Base-by-base conservation (phyloP, 2,797 vertebrate genomes). In the Microtus californicus region DNA sequence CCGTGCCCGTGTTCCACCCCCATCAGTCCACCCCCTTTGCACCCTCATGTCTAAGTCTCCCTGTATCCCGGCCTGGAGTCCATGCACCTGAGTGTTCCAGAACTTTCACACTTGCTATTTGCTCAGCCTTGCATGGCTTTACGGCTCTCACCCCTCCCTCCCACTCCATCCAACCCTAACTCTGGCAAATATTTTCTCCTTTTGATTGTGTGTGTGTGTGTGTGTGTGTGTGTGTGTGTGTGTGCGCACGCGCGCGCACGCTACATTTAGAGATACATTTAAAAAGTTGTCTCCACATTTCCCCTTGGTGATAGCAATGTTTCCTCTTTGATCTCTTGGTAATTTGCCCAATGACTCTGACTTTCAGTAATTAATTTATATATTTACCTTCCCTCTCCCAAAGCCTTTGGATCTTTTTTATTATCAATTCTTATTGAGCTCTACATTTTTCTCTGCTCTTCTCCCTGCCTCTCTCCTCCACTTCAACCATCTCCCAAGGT, bases 241-340 rank as follows among this genome's bases (percentile, higher is more conserved):
- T 31, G n/a, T n/a, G n/a, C n/a, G n/a, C n/a, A n/a, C n/a, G n/a
- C n/a, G n/a, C n/a, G 63, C 31, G 34, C 1, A 3, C 31, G 78
- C 23, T 59, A 34, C 43, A 48, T 67, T 87, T 56, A 73, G 27
- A n/a, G 13, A 80, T 23, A 61, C 21, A 92, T 17, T 61, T 76
- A 87, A 94, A 87, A 91, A 88, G 51, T 89, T 23, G 74, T 63
- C 31, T 93, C 88, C 40, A 37, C 7, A 74, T 27, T 6, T 54
- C 77, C 69, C 34, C 48, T 69, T 67, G 61, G 8, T 83, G 67
- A 48, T 63, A 14, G 48, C 29, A 63, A 86, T 31, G 31, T 17
- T 77, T 89, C 56, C 67, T 31, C 40, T 93, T 90, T 85, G 76
- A 73, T 87, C 87, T 61, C 45, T 90, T 92, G 81, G 40, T 51